These are phyloP conservation scores for Aplocera efformata DNA, from an alignment of 2,888 invertebrate species.

Conservation along the genomic window DNA sequence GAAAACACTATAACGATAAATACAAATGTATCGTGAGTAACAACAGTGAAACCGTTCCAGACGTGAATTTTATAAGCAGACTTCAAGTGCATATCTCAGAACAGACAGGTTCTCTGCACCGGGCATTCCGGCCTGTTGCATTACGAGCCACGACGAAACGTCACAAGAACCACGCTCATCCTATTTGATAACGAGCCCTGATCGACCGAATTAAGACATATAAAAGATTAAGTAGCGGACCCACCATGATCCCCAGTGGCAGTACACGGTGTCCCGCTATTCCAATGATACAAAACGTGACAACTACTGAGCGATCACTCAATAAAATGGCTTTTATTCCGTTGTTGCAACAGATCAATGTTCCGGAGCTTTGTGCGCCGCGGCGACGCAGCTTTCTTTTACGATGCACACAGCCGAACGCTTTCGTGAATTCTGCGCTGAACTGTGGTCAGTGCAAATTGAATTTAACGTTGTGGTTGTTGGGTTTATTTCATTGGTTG, in stretches of 20 bases:
- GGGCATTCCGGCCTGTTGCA: constrained; percentile 65
- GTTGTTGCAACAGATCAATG: constrained; percentile 66
- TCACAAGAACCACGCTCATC: constrained; percentile 35
- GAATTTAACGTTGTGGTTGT: constrained; percentile 43
- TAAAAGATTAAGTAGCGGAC: constrained; percentile 36
- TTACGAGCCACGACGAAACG: constrained; percentile 29
- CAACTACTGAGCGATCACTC: constrained; percentile 63
- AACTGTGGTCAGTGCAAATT: constrained; percentile 41
- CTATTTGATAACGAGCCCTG: constrained; percentile 48
- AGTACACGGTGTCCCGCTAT: constrained; percentile 50
- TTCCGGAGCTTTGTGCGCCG: constrained; percentile 54
- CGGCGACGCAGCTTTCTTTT: constrained; percentile 52
- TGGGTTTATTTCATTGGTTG: constrained; percentile 41
- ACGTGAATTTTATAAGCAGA: constrained; percentile 62
- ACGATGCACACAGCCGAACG: constrained; percentile 48
- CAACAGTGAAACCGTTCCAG: constrained; percentile 39
- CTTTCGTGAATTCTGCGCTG: constrained; percentile 53
- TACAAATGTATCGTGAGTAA: constrained; percentile 31
- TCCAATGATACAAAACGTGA: constrained; percentile 68
- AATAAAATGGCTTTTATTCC: constrained; percentile 75
- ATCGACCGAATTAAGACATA: constrained; percentile 49
- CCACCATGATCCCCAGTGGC: constrained; percentile 50
- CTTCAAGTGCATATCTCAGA: constrained; percentile 59
- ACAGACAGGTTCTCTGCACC: constrained; percentile 69
- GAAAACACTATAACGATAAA: constrained; percentile 9